A percentile compares a stretch with the other conserved stretches of the same genome.
phyloP scores from a whole-genome alignment of 2,888 invertebrate species.

The Lydus trimaculatus region DNA sequence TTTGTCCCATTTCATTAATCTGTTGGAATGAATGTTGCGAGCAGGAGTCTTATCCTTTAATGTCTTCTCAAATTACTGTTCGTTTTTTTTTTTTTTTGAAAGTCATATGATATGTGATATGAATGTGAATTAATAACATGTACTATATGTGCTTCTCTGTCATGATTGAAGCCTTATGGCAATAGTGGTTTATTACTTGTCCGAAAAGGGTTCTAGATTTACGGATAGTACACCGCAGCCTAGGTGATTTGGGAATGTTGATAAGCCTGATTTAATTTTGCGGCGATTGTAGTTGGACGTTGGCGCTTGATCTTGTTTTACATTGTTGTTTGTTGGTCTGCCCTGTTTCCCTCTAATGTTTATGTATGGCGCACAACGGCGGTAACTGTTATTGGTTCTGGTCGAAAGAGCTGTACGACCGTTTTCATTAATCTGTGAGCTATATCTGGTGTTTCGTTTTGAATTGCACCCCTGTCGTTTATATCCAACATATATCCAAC shows the following conservation, averaged over 20 bases:
- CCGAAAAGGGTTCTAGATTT: constrained; percentile 50
- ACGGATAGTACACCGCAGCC: constrained; percentile 38
- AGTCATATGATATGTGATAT: constrained; percentile 18
- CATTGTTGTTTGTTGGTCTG: constrained; percentile 47
- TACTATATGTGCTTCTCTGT: constrained; percentile 3
- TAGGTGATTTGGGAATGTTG: constrained; percentile 47
- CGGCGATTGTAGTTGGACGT: constrained; percentile 53
- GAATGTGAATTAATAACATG: constrained; percentile 32
- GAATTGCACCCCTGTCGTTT: constrained; percentile 40
- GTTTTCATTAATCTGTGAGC: constrained; percentile 50
- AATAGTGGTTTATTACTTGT: constrained; percentile 49
- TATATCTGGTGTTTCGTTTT: constrained; percentile 36
- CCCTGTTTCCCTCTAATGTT: constrained; percentile 32
- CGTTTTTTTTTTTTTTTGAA: not conserved
- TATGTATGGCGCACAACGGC: constrained; percentile 34
- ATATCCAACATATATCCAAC: constrained; percentile 16
- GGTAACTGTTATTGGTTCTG: constrained; percentile 48
- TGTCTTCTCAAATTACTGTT: not conserved
- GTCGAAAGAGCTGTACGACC: constrained; percentile 39
- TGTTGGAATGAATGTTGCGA: not conserved
- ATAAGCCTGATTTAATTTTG: constrained; percentile 58
- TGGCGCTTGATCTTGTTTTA: constrained; percentile 55
- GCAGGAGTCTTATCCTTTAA: not conserved
- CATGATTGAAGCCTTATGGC: constrained; percentile 1
- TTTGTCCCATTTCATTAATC: constrained; percentile 43